These are phyloP conservation scores for Melieria picta DNA, from an alignment of 2,888 invertebrate genomes.

Conservation along the genomic window DNA sequence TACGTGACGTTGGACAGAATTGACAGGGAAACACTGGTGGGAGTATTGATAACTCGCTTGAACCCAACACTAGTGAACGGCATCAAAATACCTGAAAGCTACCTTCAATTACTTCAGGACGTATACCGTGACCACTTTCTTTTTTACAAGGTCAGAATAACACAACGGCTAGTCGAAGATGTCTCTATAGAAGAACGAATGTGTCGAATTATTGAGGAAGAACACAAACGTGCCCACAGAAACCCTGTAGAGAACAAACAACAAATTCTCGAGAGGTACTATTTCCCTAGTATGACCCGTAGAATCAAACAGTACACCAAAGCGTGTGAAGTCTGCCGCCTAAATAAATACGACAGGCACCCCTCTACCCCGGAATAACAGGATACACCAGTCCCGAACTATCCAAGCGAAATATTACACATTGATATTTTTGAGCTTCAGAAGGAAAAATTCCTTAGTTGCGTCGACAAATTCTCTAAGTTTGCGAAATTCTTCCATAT, in stretches of 20 bases:
- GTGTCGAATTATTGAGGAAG: neutral
- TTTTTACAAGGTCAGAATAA: conserved; percentile 12
- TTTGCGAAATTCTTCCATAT: conserved; percentile 1
- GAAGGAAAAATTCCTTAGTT: conserved; percentile 20
- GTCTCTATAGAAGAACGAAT: neutral
- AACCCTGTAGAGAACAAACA: conserved; percentile 11
- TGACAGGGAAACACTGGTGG: neutral
- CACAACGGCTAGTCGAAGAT: neutral
- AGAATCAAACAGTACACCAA: too few species aligned
- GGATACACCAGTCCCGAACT: conserved; percentile 11
- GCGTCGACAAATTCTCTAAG: neutral
- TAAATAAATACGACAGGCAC: conserved; percentile 28
- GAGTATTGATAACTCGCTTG: neutral
- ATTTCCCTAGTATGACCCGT: conserved; percentile 20
- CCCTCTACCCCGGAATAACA: neutral
- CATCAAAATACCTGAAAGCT: neutral
- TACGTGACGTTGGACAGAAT: neutral
- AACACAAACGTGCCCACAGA: neutral
- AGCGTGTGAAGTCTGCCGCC: neutral
- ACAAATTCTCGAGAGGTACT: conserved; percentile 32
- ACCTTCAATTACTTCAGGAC: conserved; percentile 1
- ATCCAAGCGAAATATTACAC: conserved; percentile 17
- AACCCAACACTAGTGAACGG: neutral
- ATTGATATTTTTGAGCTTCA: conserved; percentile 11
- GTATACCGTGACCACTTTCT: neutral